These are phyloP conservation scores for Habroteleia sp. DNA, from an alignment of 2,888 invertebrate genomes.

Conservation along the genomic window DNA sequence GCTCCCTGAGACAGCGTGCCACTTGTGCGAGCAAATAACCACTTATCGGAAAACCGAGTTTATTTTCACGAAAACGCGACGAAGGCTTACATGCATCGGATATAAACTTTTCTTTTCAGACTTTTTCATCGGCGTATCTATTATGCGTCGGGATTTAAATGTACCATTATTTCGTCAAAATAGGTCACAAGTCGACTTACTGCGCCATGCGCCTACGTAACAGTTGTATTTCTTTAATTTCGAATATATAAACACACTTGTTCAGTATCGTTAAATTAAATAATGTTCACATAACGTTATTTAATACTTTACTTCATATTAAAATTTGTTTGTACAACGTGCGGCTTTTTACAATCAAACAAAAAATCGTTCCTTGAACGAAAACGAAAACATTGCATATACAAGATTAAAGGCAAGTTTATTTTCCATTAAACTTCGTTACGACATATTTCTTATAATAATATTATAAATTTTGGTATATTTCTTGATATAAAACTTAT, in stretches of 20 bases:
- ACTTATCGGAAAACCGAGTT: slow-evolving; percentile 79
- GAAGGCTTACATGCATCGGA: slow-evolving; percentile 63
- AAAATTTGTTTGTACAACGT: background rate
- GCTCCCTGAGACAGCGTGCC: slow-evolving; percentile 77
- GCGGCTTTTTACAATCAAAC: slow-evolving; percentile 5
- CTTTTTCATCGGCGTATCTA: slow-evolving; percentile 51
- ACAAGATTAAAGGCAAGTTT: slow-evolving; percentile 56
- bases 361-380: slow-evolving; percentile 1
- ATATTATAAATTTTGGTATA: slow-evolving; percentile 52
- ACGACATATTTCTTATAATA: slow-evolving; percentile 55
- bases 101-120: slow-evolving; percentile 64
- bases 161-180: slow-evolving; percentile 33
- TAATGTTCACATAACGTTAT: background rate
- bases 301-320: background rate
- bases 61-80: slow-evolving; percentile 73
- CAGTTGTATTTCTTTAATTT: slow-evolving; percentile 3
- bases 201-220: background rate
- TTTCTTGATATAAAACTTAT: slow-evolving; percentile 50
- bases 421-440: slow-evolving; percentile 58
- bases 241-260: background rate
- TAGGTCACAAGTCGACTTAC: slow-evolving; percentile 27
- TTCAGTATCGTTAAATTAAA: background rate
- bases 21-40: slow-evolving; percentile 79
- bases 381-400: slow-evolving; percentile 32
- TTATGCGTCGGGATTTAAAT: slow-evolving; percentile 49